Base-by-base conservation (phyloP, 2,888 invertebrate species). In the Epicampocera succincta region DNA sequence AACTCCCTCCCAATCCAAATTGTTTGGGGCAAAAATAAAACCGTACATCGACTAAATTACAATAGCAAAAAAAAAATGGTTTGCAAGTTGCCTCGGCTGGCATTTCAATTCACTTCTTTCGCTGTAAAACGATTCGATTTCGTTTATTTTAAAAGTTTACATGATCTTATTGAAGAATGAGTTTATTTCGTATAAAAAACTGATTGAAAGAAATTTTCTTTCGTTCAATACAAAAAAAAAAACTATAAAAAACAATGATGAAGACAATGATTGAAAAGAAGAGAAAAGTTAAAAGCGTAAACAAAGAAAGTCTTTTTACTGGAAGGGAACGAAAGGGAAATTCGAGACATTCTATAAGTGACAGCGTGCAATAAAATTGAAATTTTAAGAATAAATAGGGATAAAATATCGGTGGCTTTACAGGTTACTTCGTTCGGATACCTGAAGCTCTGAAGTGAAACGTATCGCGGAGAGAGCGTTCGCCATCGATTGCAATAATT, bases 211-310 rank as follows among this genome's bases (percentile, higher is more conserved):
- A 68, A 78, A 42, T 38, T 74, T 78, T 78, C n/a, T n/a, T n/a
- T n/a, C n/a, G n/a, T 40, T 40, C 54, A 11, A 65, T 78, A 40
- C 65, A 74, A 78, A 78, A 82, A 82, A 73, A 82, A 68, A 66
- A 46, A 77, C 48, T 46, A 1, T 77, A 69, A 40, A 33, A 33
- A 33, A 33, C 33, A 9, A 58, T 13, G 21, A 21, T 13, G n/a
- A 44, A 13, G 8, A 42, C 6, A 29, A 42, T 42, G 52, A 61
- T 61, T 46, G 2, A 17, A 48, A 21, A 38, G 29, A 29, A 29
- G 6, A 29, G 6, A 29, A 29, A 29, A n/a, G n/a, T 9, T 33
- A 6, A 9, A 33, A 46, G 19, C n/a, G 15, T 44, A 60, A 60
- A 42, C 15, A 60, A 60, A 60, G 42, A 25, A 19, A 6, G 33